Evolutionary conservation across 2,888 invertebrate genomes (phyloP).

Genomic region (Macropis europaea): DNA sequence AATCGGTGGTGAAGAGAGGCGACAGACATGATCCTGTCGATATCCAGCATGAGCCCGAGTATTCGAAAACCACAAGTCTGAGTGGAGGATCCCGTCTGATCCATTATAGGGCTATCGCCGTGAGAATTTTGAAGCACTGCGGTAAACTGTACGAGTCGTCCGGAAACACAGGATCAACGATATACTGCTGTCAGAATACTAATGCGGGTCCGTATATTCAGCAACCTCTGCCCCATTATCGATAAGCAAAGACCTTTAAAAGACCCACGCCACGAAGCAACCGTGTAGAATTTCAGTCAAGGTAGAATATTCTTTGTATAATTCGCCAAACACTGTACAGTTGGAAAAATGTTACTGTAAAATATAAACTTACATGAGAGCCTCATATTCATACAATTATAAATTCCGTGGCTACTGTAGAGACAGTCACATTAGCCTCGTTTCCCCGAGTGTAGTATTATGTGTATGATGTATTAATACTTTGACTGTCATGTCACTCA

Average conservation of each 20-base stretch:
- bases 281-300: too few species aligned
- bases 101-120: slow-evolving; percentile 27
- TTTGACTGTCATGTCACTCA: too few species aligned
- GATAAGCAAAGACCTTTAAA: not conserved
- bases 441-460: too few species aligned
- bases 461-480: too few species aligned
- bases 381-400: too few species aligned
- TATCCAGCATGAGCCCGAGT: slow-evolving; percentile 11
- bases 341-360: too few species aligned
- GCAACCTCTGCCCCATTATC: not conserved
- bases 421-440: too few species aligned
- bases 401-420: too few species aligned
- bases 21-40: slow-evolving; percentile 3
- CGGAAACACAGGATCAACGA: slow-evolving; percentile 28
- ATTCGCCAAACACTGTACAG: too few species aligned
- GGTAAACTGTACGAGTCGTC: slow-evolving; percentile 20
- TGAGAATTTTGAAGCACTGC: slow-evolving; percentile 39
- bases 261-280: not conserved
- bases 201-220: slow-evolving; percentile 21
- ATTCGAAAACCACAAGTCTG: slow-evolving; percentile 17
- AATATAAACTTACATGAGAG: too few species aligned
- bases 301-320: too few species aligned
- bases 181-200: slow-evolving; percentile 28
- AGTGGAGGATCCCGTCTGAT: slow-evolving; percentile 7
- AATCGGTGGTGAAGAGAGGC: too few species aligned